These are phyloP conservation scores for Sebastes itinus DNA, from an alignment of 2,797 vertebrate species.

Conservation along the genomic window DNA sequence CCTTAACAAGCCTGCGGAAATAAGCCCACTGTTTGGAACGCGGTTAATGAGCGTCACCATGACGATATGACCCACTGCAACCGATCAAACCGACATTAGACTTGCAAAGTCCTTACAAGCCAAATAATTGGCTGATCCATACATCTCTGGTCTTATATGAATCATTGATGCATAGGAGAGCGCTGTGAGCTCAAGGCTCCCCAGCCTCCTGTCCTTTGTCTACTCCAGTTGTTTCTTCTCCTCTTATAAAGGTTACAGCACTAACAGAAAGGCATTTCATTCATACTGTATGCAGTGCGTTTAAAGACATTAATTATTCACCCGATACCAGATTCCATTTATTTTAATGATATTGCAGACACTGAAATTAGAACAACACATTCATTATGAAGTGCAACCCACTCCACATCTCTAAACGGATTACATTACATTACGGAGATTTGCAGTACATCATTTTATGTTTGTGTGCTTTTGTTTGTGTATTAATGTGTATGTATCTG, in stretches of 20 bases:
- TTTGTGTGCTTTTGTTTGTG: not conserved
- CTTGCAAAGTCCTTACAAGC: slow-evolving; percentile 34
- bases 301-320: slow-evolving; percentile 19
- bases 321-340: not conserved
- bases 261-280: slow-evolving; percentile 13
- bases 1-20: slow-evolving; percentile 13
- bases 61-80: slow-evolving; percentile 23
- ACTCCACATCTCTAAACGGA: not conserved
- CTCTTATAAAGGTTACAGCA: slow-evolving; percentile 34
- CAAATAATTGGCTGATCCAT: slow-evolving; percentile 56
- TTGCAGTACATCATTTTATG: not conserved
- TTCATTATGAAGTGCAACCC: not conserved
- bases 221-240: not conserved
- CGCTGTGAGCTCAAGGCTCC: slow-evolving; percentile 1
- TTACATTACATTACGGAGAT: not conserved
- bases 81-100: slow-evolving; percentile 31
- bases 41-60: slow-evolving; percentile 48
- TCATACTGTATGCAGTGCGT: slow-evolving; percentile 1
- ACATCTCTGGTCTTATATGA: slow-evolving; percentile 48
- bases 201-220: slow-evolving; percentile 29
- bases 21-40: not conserved
- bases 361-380: slow-evolving; percentile 14
- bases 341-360: slow-evolving; percentile 31
- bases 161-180: slow-evolving; percentile 45
- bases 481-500: not conserved